phyloP scores from a whole-genome alignment of 1,140 invertebrate genomes.

The Drepana arcuata region DNA sequence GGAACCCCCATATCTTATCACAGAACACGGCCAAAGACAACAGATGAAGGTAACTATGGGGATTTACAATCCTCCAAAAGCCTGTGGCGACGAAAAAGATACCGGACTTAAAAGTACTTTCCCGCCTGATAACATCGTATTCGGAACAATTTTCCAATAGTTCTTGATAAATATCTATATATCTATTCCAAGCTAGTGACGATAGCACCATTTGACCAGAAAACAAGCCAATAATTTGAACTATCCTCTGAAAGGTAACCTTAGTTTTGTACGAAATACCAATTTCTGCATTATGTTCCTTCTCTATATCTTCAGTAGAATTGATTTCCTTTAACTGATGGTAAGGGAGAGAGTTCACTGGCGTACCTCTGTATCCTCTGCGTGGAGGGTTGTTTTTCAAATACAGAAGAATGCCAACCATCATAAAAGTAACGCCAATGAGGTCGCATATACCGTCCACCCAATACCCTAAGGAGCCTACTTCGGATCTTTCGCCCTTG shows the following conservation, averaged over 20 bases:
- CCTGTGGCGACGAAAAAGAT: constrained; percentile 82
- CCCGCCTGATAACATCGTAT: constrained; percentile 71
- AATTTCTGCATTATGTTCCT: constrained; percentile 67
- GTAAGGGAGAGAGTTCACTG: constrained; percentile 59
- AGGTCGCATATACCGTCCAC: constrained; percentile 83
- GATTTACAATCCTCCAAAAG: constrained; percentile 85
- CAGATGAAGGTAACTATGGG: constrained; percentile 84
- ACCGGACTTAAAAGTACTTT: constrained; percentile 73
- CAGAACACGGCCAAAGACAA: constrained; percentile 84
- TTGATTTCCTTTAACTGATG: constrained; percentile 66
- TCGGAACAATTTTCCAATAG: constrained; percentile 77
- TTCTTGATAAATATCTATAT: constrained; percentile 83
- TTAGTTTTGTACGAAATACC: constrained; percentile 77
- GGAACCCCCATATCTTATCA: constrained; percentile 83
- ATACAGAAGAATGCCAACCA: constrained; percentile 77
- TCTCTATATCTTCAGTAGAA: constrained; percentile 60
- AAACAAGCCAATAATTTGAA: constrained; percentile 77
- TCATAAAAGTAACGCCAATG: constrained; percentile 78
- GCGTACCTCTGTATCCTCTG: constrained; percentile 76
- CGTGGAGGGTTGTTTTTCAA: constrained; percentile 79
- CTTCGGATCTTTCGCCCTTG: constrained; percentile 79
- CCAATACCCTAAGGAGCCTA: constrained; percentile 80
- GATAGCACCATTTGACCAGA: constrained; percentile 80
- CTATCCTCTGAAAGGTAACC: constrained; percentile 75
- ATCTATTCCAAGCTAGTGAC: constrained; percentile 85